phyloP scores from a whole-genome alignment of 2,797 vertebrate genomes.

The Sebastes iracundus region DNA sequence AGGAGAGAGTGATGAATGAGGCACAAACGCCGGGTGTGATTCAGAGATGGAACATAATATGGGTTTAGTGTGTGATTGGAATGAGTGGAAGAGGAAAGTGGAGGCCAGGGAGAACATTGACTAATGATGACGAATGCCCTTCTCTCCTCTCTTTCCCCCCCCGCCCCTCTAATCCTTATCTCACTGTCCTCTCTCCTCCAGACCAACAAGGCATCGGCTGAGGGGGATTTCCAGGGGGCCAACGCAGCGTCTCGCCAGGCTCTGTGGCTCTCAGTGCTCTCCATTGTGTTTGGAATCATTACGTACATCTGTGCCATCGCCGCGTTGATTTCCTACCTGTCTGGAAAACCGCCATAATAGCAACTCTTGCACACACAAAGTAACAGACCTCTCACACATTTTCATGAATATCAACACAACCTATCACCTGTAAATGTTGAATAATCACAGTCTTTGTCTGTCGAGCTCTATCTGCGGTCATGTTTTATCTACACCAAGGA shows the following conservation, averaged over 20 bases:
- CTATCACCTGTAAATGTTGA: slow-evolving; percentile 46
- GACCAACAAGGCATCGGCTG: slow-evolving; percentile 91
- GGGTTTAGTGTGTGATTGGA: slow-evolving; percentile 44
- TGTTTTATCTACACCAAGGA: slow-evolving; percentile 13
- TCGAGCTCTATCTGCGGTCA: slow-evolving; percentile 4
- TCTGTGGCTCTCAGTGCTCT: slow-evolving; percentile 89
- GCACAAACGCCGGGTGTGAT: slow-evolving; percentile 13
- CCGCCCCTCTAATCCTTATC: slow-evolving; percentile 33
- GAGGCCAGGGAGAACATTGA: slow-evolving; percentile 48
- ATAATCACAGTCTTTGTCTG: slow-evolving; percentile 26
- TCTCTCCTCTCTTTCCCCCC: not conserved
- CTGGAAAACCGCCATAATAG: slow-evolving; percentile 86
- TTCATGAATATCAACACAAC: slow-evolving; percentile 30
- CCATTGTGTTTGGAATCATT: slow-evolving; percentile 89
- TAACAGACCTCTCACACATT: not conserved
- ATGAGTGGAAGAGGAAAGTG: slow-evolving; percentile 48
- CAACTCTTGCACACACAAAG: not conserved
- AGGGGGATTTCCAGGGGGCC: slow-evolving; percentile 88
- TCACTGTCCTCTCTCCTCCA: slow-evolving; percentile 60
- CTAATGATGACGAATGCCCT: slow-evolving; percentile 57
- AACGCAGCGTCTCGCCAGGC: slow-evolving; percentile 87
- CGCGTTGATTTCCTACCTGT: slow-evolving; percentile 89
- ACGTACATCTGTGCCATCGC: slow-evolving; percentile 88
- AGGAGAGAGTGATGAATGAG: slow-evolving; percentile 43
- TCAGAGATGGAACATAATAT: slow-evolving; percentile 32